Evolutionary conservation across 2,888 invertebrate species (phyloP).

Genomic region (Entomobrya multifasciata): DNA sequence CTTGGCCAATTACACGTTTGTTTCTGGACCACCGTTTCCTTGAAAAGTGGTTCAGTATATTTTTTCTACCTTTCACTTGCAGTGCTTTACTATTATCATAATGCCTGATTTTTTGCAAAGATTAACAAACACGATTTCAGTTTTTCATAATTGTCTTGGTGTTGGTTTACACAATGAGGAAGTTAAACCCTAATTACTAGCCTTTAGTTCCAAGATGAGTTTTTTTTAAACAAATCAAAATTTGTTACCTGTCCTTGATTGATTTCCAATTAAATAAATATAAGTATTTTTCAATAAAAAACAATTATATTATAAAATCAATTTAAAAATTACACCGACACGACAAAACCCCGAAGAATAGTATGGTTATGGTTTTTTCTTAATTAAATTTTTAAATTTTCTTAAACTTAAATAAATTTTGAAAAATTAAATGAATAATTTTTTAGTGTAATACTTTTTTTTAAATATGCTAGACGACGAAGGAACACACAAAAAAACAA

Average conservation of each 20-base stretch:
- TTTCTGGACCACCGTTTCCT: not conserved
- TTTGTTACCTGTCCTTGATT: conserved; percentile 40
- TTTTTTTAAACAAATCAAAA: conserved; percentile 26
- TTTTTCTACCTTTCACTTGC: not conserved
- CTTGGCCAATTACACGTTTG: no score
- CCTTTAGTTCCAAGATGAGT: not conserved
- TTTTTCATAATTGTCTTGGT: not conserved
- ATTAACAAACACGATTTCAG: no score
- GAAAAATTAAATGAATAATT: not conserved
- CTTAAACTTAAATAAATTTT: not conserved
- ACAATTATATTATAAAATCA: no score
- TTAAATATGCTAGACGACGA: conserved; percentile 24
- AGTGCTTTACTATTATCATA: not conserved
- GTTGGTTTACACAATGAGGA: conserved; percentile 17
- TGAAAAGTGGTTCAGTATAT: not conserved
- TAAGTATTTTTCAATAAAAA: not conserved
- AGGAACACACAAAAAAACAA: conserved; percentile 40
- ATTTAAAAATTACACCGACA: conserved; percentile 40
- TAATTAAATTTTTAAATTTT: no score
- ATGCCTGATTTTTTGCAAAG: not conserved
- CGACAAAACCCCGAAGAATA: conserved; percentile 27
- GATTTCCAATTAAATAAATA: conserved; percentile 58
- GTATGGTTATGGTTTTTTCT: no score
- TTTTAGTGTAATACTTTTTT: not conserved
- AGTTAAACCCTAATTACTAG: no score